These are phyloP conservation scores for Podabrus alpinus DNA, from an alignment of 2,888 invertebrate species.

Conservation along the genomic window DNA sequence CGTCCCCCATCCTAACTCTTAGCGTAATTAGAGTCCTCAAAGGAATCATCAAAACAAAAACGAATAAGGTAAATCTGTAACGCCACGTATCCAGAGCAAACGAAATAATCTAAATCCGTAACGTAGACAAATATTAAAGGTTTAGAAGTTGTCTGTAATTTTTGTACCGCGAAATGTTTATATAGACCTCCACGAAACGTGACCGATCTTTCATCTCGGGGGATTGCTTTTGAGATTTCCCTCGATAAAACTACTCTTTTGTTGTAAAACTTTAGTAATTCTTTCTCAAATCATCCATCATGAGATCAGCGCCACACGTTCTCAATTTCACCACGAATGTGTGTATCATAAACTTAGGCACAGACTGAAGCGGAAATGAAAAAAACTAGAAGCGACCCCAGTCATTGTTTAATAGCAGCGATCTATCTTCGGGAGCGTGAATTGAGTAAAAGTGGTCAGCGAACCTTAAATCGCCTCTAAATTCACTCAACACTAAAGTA, in stretches of 20 bases:
- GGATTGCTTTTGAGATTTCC: conserved; percentile 61
- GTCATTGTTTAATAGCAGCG: conserved; percentile 33
- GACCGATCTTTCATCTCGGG: conserved; percentile 62
- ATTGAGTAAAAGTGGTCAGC: conserved; percentile 28
- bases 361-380: conserved; percentile 28
- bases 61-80: not conserved
- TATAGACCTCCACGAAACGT: conserved; percentile 52
- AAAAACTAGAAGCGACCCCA: conserved; percentile 27
- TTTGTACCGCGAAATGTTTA: conserved; percentile 19
- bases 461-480: conserved; percentile 21
- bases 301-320: conserved; percentile 53
- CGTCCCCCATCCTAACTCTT: conserved; percentile 38
- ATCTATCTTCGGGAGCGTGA: conserved; percentile 30
- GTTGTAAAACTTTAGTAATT: conserved; percentile 57
- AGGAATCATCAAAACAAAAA: conserved; percentile 11
- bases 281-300: conserved; percentile 57
- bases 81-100: not conserved
- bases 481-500: conserved; percentile 13
- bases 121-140: conserved; percentile 10
- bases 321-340: conserved; percentile 45
- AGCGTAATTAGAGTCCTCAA: conserved; percentile 18
- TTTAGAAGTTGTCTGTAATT: conserved; percentile 21
- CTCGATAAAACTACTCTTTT: conserved; percentile 63
- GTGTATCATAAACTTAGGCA: conserved; percentile 33
- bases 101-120: conserved; percentile 17